These are phyloP conservation scores for Naja naja DNA, from an alignment of 2,113 vertebrate species.

Conservation along the genomic window DNA sequence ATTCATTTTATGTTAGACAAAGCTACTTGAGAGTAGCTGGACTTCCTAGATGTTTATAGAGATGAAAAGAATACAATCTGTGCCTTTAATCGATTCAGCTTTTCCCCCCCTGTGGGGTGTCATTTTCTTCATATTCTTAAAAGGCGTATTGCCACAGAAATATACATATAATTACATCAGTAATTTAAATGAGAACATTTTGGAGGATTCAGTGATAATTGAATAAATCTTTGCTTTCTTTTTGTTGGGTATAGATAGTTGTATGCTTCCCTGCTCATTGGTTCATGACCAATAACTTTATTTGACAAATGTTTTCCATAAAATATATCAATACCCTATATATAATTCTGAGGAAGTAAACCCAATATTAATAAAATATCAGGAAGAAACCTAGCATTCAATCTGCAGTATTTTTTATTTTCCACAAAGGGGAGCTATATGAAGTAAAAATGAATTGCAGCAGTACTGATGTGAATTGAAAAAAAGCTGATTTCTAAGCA, in stretches of 20 bases:
- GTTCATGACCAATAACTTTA: not conserved
- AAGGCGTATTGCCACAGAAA: not conserved
- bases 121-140: not conserved
- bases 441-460: not conserved
- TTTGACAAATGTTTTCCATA: not conserved
- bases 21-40: accelerated
- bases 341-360: not conserved
- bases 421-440: slow-evolving; percentile 18
- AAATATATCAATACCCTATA: not conserved
- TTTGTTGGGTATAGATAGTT: not conserved
- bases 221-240: not conserved
- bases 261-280: not conserved
- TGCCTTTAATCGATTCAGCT: not conserved
- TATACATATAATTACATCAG: not conserved
- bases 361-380: not conserved
- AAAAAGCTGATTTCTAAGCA: not conserved
- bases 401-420: slow-evolving; percentile 8
- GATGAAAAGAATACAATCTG: not conserved
- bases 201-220: not conserved
- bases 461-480: not conserved
- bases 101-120: not conserved
- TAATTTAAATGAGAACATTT: not conserved
- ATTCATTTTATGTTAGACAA: not conserved
- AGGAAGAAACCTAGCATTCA: not conserved
- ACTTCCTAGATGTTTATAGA: not conserved